phyloP scores from a whole-genome alignment of 2,797 vertebrate genomes.

The Decapterus maruadsi region DNA sequence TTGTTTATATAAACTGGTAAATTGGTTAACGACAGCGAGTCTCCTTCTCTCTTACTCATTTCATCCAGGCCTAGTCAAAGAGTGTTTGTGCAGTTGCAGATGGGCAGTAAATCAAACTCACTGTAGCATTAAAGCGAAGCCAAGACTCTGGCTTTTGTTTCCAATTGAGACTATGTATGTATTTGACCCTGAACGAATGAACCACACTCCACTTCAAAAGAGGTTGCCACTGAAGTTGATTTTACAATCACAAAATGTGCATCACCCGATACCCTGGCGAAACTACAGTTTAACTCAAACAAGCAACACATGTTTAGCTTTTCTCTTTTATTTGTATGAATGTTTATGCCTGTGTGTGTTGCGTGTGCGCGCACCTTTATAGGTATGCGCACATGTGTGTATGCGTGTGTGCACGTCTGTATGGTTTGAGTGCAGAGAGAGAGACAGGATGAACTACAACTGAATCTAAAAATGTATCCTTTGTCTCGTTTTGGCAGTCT shows the following conservation, averaged over 20 bases:
- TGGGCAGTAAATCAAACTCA: constrained; percentile 81
- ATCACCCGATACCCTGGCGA: constrained; percentile 62
- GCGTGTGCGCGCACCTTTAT: constrained; percentile 7
- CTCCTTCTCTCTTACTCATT: constrained; percentile 71
- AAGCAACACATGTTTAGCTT: constrained; percentile 66
- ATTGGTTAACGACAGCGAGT: constrained; percentile 80
- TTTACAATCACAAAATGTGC: constrained; percentile 73
- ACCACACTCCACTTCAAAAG: constrained; percentile 76
- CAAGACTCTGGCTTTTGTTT: constrained; percentile 73
- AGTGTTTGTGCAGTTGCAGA: constrained; percentile 76
- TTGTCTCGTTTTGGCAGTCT: constrained; percentile 71
- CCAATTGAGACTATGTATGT: constrained; percentile 65
- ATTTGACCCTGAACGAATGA: constrained; percentile 77
- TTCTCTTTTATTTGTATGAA: constrained; percentile 14
- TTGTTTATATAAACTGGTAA: constrained; percentile 83
- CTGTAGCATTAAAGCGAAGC: constrained; percentile 77
- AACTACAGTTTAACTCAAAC: constrained; percentile 64
- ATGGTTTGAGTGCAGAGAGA: constrained; percentile 29
- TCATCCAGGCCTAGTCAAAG: constrained; percentile 64
- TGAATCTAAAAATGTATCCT: constrained; percentile 72
- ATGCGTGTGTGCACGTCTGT: constrained; percentile 12
- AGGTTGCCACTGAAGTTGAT: constrained; percentile 72
- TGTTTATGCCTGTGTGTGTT: constrained; percentile 6
- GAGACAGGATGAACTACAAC: constrained; percentile 58
- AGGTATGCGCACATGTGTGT: constrained; percentile 8